phyloP scores from a whole-genome alignment of 2,113 vertebrate species.

The Desmodus rotundus region DNA sequence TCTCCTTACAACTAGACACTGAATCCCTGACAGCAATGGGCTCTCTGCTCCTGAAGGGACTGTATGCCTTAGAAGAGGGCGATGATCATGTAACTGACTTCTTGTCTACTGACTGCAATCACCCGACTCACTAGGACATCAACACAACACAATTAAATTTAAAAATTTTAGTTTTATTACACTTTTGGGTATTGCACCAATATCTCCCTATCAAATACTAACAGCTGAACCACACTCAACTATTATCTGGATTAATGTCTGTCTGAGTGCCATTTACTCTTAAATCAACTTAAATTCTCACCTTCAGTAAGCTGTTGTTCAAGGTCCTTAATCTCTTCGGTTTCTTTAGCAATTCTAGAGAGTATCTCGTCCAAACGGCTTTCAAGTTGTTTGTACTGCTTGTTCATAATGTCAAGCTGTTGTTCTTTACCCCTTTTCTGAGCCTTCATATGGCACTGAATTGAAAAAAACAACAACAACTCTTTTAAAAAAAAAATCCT shows the following conservation, averaged over 20 bases:
- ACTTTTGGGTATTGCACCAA: background rate
- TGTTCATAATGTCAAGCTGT: slow-evolving; percentile 87
- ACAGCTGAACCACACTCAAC: background rate
- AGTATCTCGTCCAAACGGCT: slow-evolving; percentile 88
- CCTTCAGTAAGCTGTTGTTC: slow-evolving; percentile 95
- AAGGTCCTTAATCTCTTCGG: slow-evolving; percentile 94
- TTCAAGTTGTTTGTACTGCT: slow-evolving; percentile 86
- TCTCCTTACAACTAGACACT: background rate
- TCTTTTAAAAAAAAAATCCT: slow-evolving; percentile 26
- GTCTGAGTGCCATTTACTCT: background rate
- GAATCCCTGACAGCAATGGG: background rate
- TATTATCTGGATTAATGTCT: background rate
- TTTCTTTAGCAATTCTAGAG: slow-evolving; percentile 90
- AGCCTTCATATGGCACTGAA: slow-evolving; percentile 84
- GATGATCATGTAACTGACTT: background rate
- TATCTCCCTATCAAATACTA: background rate
- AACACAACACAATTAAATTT: background rate
- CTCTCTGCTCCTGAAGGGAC: background rate
- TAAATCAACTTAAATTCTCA: slow-evolving; percentile 69
- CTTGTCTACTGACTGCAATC: background rate
- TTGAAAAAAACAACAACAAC: background rate
- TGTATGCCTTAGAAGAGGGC: background rate
- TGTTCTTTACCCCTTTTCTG: slow-evolving; percentile 83
- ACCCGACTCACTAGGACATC: background rate
- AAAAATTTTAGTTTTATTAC: background rate